phyloP scores from a whole-genome alignment of 2,113 vertebrate genomes.

The Galemys pyrenaicus region DNA sequence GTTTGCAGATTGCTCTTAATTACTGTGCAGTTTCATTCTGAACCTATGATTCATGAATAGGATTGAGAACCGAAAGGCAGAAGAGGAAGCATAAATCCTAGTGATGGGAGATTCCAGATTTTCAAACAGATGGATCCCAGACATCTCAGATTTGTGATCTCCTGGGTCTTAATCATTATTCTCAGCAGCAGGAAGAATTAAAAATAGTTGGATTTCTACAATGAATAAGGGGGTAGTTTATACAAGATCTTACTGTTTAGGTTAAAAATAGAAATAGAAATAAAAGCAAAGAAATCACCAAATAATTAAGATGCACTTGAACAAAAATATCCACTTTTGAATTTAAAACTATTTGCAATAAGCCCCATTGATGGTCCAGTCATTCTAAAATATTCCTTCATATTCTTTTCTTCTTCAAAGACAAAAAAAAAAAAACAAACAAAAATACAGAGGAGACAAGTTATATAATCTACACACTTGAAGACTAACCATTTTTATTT shows the following conservation, averaged over 20 bases:
- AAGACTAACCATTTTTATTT: slow-evolving; percentile 61
- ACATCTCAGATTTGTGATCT: not conserved
- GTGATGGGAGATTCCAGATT: not conserved
- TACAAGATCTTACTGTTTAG: not conserved
- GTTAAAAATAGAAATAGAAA: slow-evolving; percentile 56
- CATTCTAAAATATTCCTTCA: slow-evolving; percentile 28
- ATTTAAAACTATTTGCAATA: slow-evolving; percentile 62
- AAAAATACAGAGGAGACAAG: slow-evolving; percentile 50
- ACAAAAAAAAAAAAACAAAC: slow-evolving; percentile 45
- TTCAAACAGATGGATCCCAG: not conserved
- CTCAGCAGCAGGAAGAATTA: slow-evolving; percentile 9
- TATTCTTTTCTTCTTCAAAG: slow-evolving; percentile 50
- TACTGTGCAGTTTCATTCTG: not conserved
- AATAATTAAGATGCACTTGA: slow-evolving; percentile 55
- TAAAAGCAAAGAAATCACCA: slow-evolving; percentile 49
- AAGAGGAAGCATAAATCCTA: not conserved
- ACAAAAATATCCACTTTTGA: slow-evolving; percentile 40
- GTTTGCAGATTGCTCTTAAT: not conserved
- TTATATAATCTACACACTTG: slow-evolving; percentile 73
- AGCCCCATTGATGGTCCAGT: slow-evolving; percentile 43
- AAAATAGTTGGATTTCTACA: not conserved
- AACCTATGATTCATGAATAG: slow-evolving; percentile 19
- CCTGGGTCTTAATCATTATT: not conserved
- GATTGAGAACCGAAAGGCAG: slow-evolving; percentile 9
- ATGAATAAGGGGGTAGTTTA: slow-evolving; percentile 32